Base-by-base conservation (phyloP, 2,888 invertebrate genomes). In the Acanthopleura granulata region DNA sequence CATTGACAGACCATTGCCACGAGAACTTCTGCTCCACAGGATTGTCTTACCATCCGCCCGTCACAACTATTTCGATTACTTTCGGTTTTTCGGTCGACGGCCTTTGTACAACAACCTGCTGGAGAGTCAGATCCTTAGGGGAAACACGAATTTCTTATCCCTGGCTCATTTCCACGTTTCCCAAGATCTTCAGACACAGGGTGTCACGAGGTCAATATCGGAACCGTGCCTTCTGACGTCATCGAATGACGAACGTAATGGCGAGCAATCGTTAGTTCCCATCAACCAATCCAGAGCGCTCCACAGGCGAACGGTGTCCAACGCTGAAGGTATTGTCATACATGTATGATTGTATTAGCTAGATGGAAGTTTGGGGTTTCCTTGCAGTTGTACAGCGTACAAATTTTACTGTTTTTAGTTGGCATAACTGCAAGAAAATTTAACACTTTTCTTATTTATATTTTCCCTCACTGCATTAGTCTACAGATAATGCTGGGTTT, bases 81-180 rank as follows among this genome's bases (percentile, higher is more conserved):
- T 66, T 66, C 66, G 66, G 12, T 27, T 66, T 66, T 66, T 66
- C 66, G 66, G 66, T 25, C 22, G 66, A 27, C 9, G 66, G 16
- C 29, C 66, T 1, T 66, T 66, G 29, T 66, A 66, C 29, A 27
- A 6, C 29, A 66, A 3, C 29, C 27, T 25, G 25, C 3, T 27
- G 25, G 66, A 66, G 25, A 66, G 29, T 22, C 15, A 27, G 22
- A 27, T 66, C 6, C 25, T 57, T n/a, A 57, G 57, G 12, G 57
- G 57, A 12, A 57, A 57, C 22, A 22, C 57, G 22, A 57, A 57
- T 57, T 57, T 57, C 12, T 22, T 57, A 57, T 18, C n/a, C 57
- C 22, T 57, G 22, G 57, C 57, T 9, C 57, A 57, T 57, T 57
- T 57, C 22, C 57, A 57, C 22, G 57, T 27, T 66, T 27, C 25